Conservation (phyloP, 2,888 invertebrate genomes). For the Ceraclea dissimilis region DNA sequence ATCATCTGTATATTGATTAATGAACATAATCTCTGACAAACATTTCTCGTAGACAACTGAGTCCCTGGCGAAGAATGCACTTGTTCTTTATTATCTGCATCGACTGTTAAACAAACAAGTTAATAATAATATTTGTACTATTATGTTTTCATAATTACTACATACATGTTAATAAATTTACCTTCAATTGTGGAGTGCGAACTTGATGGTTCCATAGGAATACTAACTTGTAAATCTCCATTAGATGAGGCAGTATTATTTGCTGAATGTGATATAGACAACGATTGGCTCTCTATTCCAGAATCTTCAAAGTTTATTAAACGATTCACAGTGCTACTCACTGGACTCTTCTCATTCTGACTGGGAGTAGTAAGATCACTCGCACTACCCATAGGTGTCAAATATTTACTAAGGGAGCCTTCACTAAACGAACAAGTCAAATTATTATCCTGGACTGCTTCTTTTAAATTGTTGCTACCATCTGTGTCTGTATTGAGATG, state of each 20-base stretch:
- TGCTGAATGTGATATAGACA: slow-evolving; percentile 19
- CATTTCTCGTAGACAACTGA: slow-evolving; percentile 39
- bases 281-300: slow-evolving; percentile 20
- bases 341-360: slow-evolving; percentile 17
- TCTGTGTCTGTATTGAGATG: slow-evolving; percentile 7
- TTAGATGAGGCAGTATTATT: slow-evolving; percentile 21
- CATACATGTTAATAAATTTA: slow-evolving; percentile 43
- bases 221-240: slow-evolving; percentile 18
- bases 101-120: background rate
- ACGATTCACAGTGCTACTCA: background rate
- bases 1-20: slow-evolving; percentile 72
- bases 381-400: slow-evolving; percentile 19
- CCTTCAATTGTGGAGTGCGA: slow-evolving; percentile 28
- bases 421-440: slow-evolving; percentile 20
- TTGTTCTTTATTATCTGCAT: background rate
- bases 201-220: slow-evolving; percentile 14
- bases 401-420: slow-evolving; percentile 23
- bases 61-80: slow-evolving; percentile 16
- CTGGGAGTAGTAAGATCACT: slow-evolving; percentile 14
- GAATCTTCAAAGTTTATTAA: slow-evolving; percentile 18
- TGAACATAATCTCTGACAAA: slow-evolving; percentile 69
- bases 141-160: too few relatives aligned
- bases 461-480: slow-evolving; percentile 16
- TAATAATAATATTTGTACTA: background rate
- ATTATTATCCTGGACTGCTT: slow-evolving; percentile 9